Evolutionary conservation across 2,888 invertebrate species (phyloP), one percentile per base, ranked within the genome.

Genomic region (Agrypnus murinus): DNA sequence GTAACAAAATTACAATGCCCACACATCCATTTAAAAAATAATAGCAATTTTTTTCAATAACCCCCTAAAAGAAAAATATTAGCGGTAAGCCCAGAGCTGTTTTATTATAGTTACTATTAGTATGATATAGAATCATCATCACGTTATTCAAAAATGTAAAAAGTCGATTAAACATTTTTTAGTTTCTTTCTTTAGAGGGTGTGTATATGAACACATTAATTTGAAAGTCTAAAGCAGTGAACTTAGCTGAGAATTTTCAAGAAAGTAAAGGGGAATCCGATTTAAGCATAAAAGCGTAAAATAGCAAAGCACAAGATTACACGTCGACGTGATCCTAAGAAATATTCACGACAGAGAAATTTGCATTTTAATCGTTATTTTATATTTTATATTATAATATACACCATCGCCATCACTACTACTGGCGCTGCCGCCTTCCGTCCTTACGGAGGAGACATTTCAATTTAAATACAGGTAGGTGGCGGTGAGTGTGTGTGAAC

Each of bases 301-400:
- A 66, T 66, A 38, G 59, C 31, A 50, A 50, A 68, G 55, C 68
- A 43, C 45, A 40, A 46, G 68, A 68, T 68, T 68, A 68, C 68
- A 68, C 36, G 25, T 53, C 55, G 55, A 31, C 55, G 62, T 55
- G 60, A 55, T 55, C 53, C 55, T 34, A 62, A 63, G 62, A 68
- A 68, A 68, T 63, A 63, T 63, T 68, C 55, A 19, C 55, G 59
- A 53, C 50, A 32, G 59, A 19, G 12, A 67, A 58, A 71, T 63
- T 67, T 64, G 58, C 65, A 66, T 67, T 60, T 60, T 63, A 73
- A 73, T 64, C 65, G 63, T 57, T 71, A 71, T 65, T 63, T 66
- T 68, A 68, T 65, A 65, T 65, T 65, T 66, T 59, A 58, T 66
- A 58, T 63, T 48, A 63, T 50, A 25, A 25, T 25, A 50, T 31